A percentile compares a stretch with the other conserved stretches of the same genome.
Evolutionary conservation across 2,113 vertebrate species (phyloP).

Genomic region (Jaculus jaculus): DNA sequence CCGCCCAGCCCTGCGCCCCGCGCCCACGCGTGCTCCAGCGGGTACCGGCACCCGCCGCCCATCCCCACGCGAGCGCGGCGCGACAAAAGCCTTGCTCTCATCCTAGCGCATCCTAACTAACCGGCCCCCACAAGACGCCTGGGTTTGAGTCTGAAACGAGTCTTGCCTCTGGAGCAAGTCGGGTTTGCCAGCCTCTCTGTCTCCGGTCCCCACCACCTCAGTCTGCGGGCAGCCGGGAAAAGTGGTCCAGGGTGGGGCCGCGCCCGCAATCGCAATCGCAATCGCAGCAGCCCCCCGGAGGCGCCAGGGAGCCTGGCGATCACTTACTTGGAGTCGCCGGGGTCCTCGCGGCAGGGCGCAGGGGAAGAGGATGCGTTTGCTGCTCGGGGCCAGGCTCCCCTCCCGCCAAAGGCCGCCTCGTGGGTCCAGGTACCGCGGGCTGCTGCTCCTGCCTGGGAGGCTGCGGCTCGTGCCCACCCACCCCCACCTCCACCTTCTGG

Average conservation of each 20-base stretch:
- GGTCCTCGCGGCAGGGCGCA: no score
- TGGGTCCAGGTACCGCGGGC: constrained; percentile 31
- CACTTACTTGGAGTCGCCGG: constrained; percentile 72
- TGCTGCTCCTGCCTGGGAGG: constrained; percentile 41
- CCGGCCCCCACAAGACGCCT: background rate
- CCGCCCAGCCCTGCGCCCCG: background rate
- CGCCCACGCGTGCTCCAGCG: background rate
- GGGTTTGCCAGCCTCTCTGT: background rate
- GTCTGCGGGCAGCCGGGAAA: background rate
- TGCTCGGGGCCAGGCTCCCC: background rate
- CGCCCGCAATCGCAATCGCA: no score
- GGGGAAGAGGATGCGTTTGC: no score
- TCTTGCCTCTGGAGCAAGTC: background rate
- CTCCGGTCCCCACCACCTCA: background rate
- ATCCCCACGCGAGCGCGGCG: accelerated
- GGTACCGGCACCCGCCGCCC: background rate
- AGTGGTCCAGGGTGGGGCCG: background rate
- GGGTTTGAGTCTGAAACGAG: background rate
- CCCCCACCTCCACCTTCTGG: background rate
- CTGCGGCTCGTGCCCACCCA: background rate
- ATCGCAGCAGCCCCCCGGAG: no score
- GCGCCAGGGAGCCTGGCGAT: no score
- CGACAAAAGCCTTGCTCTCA: background rate
- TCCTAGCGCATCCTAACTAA: background rate
- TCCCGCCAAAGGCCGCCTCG: background rate